Conservation (phyloP, 2,113 vertebrate species). For the Rhinolophus ferrumequinum region DNA sequence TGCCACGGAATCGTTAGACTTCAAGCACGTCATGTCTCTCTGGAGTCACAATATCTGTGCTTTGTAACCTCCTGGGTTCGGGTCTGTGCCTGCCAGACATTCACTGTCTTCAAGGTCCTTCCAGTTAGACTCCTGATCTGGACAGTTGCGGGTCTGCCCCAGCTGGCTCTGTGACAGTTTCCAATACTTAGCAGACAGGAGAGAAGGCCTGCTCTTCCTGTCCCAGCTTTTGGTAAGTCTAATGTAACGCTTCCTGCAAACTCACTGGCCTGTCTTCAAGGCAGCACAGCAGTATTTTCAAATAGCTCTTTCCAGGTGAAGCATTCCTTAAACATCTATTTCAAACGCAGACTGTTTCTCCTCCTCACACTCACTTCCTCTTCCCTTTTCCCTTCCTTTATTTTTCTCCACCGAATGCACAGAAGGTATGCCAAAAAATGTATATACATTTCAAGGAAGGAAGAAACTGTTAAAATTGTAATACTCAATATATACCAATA, state of each 20-base stretch:
- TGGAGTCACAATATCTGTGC: conserved; percentile 15
- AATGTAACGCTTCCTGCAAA: background rate
- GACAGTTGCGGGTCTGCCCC: background rate
- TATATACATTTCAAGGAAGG: too few relatives aligned
- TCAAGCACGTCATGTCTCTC: background rate
- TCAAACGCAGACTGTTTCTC: background rate
- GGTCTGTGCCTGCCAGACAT: conserved; percentile 34
- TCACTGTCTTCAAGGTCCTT: conserved; percentile 31
- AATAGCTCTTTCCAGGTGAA: background rate
- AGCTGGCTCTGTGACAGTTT: conserved; percentile 56
- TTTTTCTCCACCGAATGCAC: background rate
- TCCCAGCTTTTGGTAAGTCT: background rate
- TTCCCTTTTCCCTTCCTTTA: background rate
- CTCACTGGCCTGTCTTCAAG: background rate
- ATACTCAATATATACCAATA: too few relatives aligned
- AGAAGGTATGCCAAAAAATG: too few relatives aligned
- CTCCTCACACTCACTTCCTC: background rate
- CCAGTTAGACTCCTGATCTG: conserved; percentile 1
- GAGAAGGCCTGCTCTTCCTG: conserved; percentile 24
- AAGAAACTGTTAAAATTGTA: too few relatives aligned
- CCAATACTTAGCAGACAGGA: background rate
- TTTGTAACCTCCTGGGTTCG: conserved; percentile 23
- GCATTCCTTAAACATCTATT: background rate
- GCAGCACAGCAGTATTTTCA: background rate
- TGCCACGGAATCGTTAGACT: background rate